phyloP scores from a whole-genome alignment of 2,888 invertebrate genomes.

The Tuberolachnus salignus region DNA sequence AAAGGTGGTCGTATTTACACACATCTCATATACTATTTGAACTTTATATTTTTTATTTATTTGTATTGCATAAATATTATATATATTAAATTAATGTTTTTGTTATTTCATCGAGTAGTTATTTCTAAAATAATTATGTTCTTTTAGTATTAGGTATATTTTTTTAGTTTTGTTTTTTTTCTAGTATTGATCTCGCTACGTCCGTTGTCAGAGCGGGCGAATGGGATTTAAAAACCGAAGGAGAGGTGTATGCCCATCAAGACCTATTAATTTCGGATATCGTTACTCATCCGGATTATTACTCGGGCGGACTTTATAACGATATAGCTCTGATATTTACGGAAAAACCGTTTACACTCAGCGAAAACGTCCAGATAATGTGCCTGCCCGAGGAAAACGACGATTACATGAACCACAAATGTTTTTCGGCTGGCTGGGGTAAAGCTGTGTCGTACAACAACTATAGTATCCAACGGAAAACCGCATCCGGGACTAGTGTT shows the following conservation, averaged over 20 bases:
- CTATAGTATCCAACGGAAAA: slow-evolving; percentile 16
- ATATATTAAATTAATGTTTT: too few species aligned
- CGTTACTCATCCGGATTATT: slow-evolving; percentile 67
- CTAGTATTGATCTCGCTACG: too few species aligned
- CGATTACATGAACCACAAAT: slow-evolving; percentile 64
- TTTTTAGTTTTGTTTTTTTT: too few species aligned
- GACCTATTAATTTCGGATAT: slow-evolving; percentile 68
- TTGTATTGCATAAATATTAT: slow-evolving; percentile 61
- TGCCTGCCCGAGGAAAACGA: slow-evolving; percentile 70
- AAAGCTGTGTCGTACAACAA: slow-evolving; percentile 72
- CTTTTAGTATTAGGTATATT: too few species aligned
- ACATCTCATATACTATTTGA: too few species aligned
- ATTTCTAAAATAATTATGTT: too few species aligned
- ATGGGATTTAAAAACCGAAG: slow-evolving; percentile 81
- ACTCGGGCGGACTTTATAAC: slow-evolving; percentile 69
- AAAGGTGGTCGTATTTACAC: too few species aligned
- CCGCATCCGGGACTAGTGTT: neutral
- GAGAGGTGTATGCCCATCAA: slow-evolving; percentile 73
- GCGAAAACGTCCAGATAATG: slow-evolving; percentile 73
- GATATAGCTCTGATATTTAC: slow-evolving; percentile 73
- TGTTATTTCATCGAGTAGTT: too few species aligned
- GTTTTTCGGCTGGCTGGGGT: slow-evolving; percentile 82
- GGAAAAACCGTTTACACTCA: slow-evolving; percentile 66
- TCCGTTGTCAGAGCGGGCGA: slow-evolving; percentile 83
- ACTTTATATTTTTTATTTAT: slow-evolving; percentile 59